Evolutionary conservation across 1,140 invertebrate species (phyloP), one percentile per base, ranked within the genome.

Genomic region (Saccostrea echinata): DNA sequence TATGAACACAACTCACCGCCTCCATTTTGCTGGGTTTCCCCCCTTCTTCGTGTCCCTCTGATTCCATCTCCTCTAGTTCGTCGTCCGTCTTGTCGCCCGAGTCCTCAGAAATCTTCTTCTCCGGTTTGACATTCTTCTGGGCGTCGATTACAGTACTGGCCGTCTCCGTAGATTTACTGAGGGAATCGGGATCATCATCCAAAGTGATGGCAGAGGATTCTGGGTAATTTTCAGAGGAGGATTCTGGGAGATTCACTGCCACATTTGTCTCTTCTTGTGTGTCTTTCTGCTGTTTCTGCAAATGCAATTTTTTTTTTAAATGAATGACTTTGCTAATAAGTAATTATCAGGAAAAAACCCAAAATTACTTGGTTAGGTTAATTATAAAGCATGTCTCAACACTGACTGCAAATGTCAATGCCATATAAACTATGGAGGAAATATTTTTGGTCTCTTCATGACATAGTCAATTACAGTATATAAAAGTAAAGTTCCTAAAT

Each of bases 41-140:
- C 35, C 80, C 55, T 30, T 84, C 84, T 9, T 84, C 84, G 0
- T 57, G 52, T 1, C 33, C 43, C 52, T 76, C 57, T 1, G 35
- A 68, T n/a, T 85, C 33, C 61, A 76, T 85, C 30, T 85, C 57
- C 61, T 85, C 64, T 51, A 35, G n/a, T 52, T 85, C 64, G 9
- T 24, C 33, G n/a, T 85, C 35, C 27, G 33, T 71, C 3, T 71
- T 53, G 64, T 71, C 35, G 35, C n/a, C 57, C 0, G 33, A 27
- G n/a, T 85, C 84, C 21, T 71, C 84, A 27, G 84, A 68, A 52
- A 35, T 51, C 52, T 43, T 33, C 53, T 53, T 57, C 24, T 57
- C 13, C 18, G n/a, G 51, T 57, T 11, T 61, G 18, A 27, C 83
- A 33, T 57, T 53, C 51, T n/a, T 55, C 27, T n/a, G 16, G 24